Percentiles rank a stretch among this genome's conserved stretches.
These are phyloP conservation scores for Coccyzus lansbergi DNA, from an alignment of 2,797 vertebrate species.

Conservation along the genomic window DNA sequence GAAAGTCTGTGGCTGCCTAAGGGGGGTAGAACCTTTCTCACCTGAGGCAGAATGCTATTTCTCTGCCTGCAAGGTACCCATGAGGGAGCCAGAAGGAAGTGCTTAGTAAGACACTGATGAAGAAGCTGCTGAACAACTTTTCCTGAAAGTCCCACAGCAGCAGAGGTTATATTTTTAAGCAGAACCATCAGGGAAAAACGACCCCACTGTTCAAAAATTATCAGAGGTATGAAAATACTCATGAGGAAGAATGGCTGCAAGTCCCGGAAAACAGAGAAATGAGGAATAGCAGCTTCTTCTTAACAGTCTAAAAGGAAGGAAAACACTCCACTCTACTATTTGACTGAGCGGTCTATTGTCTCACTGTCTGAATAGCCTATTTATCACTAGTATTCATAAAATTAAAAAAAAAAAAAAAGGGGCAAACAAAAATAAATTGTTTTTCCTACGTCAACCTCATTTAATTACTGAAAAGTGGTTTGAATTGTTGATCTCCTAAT, in stretches of 20 bases:
- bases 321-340: background rate
- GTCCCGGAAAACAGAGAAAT: background rate
- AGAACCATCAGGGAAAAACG: background rate
- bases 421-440: slow-evolving; percentile 43
- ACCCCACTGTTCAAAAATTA: background rate
- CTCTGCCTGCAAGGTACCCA: background rate
- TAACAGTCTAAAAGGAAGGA: background rate
- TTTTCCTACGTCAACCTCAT: slow-evolving; percentile 4
- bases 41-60: background rate
- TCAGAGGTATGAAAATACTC: background rate
- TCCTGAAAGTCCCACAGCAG: background rate
- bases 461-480: slow-evolving; percentile 30
- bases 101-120: background rate
- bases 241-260: background rate
- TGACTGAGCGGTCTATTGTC: slow-evolving; percentile 7
- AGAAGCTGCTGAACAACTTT: background rate
- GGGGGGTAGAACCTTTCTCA: background rate
- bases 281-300: background rate
- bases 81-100: background rate
- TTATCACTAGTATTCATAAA: slow-evolving; percentile 15
- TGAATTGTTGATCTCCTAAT: slow-evolving; percentile 28
- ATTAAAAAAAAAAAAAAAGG: background rate
- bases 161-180: background rate
- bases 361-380: slow-evolving; percentile 10
- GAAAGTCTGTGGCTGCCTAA: background rate